Conservation (phyloP, 2,113 vertebrate species). For the Indicator indicator region DNA sequence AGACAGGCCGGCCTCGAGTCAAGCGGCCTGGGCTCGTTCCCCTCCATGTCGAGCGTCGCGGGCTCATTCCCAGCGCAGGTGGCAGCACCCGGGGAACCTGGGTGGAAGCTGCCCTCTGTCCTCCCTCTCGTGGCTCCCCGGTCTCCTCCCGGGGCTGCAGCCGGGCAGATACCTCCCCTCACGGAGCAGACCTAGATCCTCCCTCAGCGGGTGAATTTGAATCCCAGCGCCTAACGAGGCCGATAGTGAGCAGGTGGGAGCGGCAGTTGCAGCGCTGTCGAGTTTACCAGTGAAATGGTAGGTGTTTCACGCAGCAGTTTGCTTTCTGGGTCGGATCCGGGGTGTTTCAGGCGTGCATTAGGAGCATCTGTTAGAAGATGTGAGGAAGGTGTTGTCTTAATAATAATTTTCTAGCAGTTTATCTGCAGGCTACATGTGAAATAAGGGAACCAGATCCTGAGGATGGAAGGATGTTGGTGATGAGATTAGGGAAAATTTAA, state of each 20-base stretch:
- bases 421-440: not conserved
- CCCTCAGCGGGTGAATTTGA: accelerated
- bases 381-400: accelerated
- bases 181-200: too few relatives aligned
- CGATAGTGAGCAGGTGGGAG: accelerated
- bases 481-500: not conserved
- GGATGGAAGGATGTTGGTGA: not conserved
- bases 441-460: not conserved
- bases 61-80: too few relatives aligned
- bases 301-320: accelerated
- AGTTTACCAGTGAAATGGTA: not conserved
- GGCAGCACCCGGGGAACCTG: not conserved
- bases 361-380: not conserved
- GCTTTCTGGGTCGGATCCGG: accelerated
- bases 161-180: too few relatives aligned
- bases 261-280: accelerated
- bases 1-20: not conserved
- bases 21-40: too few relatives aligned
- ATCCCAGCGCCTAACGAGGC: accelerated
- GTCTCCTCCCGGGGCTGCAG: not conserved
- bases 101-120: not conserved
- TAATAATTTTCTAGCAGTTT: not conserved
- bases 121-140: not conserved
- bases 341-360: accelerated
- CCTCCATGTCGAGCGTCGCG: not conserved